Evolutionary conservation across 2,797 vertebrate genomes (phyloP).

Genomic region (Tokudaia muenninki): DNA sequence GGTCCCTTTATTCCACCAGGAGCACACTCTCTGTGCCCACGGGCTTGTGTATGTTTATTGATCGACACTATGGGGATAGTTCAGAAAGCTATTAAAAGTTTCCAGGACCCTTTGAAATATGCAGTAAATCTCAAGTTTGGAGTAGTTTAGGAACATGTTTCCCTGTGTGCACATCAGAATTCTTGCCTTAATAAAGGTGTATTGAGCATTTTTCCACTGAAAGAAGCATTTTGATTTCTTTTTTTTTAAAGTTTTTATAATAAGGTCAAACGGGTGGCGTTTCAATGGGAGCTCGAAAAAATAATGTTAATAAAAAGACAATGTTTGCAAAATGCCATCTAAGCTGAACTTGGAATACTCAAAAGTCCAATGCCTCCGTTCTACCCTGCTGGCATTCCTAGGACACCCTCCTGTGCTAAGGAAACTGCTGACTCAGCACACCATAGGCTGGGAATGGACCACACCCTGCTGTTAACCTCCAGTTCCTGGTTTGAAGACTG

Average conservation of each 20-base stretch:
- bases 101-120: background rate
- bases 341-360: background rate
- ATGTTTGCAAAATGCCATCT: background rate
- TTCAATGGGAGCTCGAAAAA: conserved; percentile 11
- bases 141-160: background rate
- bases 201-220: background rate
- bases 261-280: background rate
- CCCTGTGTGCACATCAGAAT: background rate
- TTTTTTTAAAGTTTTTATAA: background rate
- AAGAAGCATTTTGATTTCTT: background rate
- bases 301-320: no score
- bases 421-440: background rate
- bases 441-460: background rate
- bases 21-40: background rate
- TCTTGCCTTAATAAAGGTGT: conserved; percentile 4
- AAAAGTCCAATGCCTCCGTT: background rate
- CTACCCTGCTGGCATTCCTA: background rate
- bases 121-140: background rate
- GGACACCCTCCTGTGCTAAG: fast-evolving
- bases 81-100: conserved; percentile 30
- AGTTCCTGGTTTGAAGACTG: background rate
- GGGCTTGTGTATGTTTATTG: fast-evolving
- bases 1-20: background rate
- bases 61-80: background rate
- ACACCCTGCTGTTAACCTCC: background rate